These are phyloP conservation scores for Thaleichthys pacificus DNA, from an alignment of 2,797 vertebrate species.

Conservation along the genomic window DNA sequence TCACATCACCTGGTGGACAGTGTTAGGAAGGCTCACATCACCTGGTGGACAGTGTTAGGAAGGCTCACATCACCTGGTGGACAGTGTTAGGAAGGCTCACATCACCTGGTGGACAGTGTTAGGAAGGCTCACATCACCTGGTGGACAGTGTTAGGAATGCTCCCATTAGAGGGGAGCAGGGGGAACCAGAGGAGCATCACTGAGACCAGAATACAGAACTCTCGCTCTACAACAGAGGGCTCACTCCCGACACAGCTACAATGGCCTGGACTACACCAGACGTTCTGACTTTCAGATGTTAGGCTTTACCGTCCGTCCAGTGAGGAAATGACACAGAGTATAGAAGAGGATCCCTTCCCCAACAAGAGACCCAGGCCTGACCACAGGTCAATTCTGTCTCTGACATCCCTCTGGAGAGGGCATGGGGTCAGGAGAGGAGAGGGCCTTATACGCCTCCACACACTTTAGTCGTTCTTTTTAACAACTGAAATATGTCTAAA, in stretches of 20 bases:
- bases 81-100: slow-evolving; percentile 37
- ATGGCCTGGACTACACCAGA: neutral
- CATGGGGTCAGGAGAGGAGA: neutral
- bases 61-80: slow-evolving; percentile 65
- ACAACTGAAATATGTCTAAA: slow-evolving; percentile 26
- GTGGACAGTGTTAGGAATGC: slow-evolving; percentile 52
- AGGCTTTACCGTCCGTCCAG: neutral
- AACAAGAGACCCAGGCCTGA: slow-evolving; percentile 41
- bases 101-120: slow-evolving; percentile 68
- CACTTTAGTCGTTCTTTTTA: slow-evolving; percentile 35
- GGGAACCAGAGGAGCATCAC: slow-evolving; percentile 2
- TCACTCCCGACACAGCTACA: neutral
- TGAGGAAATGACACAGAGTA: neutral
- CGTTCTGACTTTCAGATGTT: neutral
- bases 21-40: slow-evolving; percentile 38
- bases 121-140: slow-evolving; percentile 59
- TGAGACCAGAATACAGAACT: neutral
- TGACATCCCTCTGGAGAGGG: slow-evolving; percentile 15
- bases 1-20: neutral
- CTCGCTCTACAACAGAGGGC: slow-evolving; percentile 1
- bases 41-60: slow-evolving; percentile 63
- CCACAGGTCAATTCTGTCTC: slow-evolving; percentile 43
- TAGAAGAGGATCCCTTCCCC: slow-evolving; percentile 42
- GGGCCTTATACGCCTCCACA: neutral
- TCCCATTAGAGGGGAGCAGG: slow-evolving; percentile 19